Percentiles rank a stretch among this genome's conserved stretches.
phyloP scores from a whole-genome alignment of 2,797 vertebrate species.

The Brotogeris chrysoptera region DNA sequence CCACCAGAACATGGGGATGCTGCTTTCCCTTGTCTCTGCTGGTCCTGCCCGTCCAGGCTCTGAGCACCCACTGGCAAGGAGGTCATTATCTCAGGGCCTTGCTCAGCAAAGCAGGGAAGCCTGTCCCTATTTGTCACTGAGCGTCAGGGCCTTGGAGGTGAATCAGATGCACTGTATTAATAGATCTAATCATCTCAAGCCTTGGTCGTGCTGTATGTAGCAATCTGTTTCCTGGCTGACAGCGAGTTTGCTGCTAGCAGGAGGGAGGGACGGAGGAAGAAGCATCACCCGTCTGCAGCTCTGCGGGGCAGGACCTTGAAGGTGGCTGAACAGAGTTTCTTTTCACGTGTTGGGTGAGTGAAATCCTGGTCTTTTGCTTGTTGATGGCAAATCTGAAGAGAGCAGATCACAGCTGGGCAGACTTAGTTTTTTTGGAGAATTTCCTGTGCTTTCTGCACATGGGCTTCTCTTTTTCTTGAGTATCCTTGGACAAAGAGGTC shows the following conservation, averaged over 20 bases:
- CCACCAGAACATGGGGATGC: accelerated
- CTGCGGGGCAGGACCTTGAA: not conserved
- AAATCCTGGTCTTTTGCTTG: accelerated
- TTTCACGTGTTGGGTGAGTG: accelerated
- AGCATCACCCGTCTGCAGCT: accelerated
- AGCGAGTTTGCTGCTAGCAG: not conserved
- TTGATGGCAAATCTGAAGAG: not conserved
- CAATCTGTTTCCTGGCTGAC: constrained; percentile 54
- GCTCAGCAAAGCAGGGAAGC: not conserved
- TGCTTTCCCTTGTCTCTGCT: not conserved
- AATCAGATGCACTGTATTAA: constrained; percentile 43
- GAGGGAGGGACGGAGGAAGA: not conserved
- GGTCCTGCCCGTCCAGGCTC: not conserved
- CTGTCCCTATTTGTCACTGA: constrained; percentile 7
- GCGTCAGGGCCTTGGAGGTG: constrained; percentile 17
- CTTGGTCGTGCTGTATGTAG: constrained; percentile 39
- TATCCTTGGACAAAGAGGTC: not conserved
- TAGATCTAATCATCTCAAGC: constrained; percentile 48
- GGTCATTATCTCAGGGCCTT: not conserved
- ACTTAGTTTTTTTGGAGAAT: not conserved
- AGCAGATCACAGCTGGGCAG: not conserved
- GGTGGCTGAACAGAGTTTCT: not conserved
- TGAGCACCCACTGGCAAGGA: not conserved
- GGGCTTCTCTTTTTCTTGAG: not conserved
- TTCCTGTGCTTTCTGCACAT: accelerated